Evolutionary conservation across 1,140 invertebrate genomes (phyloP).

Genomic region (Antheraea mylitta): DNA sequence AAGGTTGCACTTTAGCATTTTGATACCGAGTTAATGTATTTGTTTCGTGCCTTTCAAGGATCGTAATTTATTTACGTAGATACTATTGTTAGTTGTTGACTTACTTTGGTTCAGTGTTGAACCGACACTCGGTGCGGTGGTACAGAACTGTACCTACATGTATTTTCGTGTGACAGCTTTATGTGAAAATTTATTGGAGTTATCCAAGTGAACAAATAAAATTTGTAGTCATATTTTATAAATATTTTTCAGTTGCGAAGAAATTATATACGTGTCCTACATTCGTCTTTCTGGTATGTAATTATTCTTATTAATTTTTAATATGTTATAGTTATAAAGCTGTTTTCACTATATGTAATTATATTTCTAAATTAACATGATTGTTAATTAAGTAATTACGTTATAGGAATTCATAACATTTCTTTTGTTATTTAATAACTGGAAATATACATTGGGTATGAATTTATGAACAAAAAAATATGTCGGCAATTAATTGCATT

Average conservation of each 20-base stretch:
- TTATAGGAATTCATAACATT: no score
- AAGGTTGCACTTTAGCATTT: conserved; percentile 8
- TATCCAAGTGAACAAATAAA: not conserved
- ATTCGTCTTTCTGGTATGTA: not conserved
- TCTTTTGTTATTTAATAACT: no score
- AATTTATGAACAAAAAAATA: no score
- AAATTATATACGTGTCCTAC: not conserved
- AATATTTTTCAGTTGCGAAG: not conserved
- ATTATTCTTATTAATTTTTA: not conserved
- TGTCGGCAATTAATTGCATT: no score
- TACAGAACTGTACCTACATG: conserved; percentile 22
- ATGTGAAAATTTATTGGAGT: not conserved
- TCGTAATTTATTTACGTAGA: conserved; percentile 1
- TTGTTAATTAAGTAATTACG: no score
- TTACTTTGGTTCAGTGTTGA: not conserved
- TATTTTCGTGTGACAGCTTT: conserved; percentile 7
- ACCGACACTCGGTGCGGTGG: conserved; percentile 55
- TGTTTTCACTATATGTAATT: no score
- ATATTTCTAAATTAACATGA: not conserved
- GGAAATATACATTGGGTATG: no score
- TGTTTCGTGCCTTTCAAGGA: conserved; percentile 5
- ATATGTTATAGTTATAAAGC: no score
- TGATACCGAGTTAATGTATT: conserved; percentile 4
- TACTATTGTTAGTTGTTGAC: conserved; percentile 19
- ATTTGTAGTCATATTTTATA: no score